phyloP scores from a whole-genome alignment of 2,797 vertebrate genomes.

The Gallinago stenura region DNA sequence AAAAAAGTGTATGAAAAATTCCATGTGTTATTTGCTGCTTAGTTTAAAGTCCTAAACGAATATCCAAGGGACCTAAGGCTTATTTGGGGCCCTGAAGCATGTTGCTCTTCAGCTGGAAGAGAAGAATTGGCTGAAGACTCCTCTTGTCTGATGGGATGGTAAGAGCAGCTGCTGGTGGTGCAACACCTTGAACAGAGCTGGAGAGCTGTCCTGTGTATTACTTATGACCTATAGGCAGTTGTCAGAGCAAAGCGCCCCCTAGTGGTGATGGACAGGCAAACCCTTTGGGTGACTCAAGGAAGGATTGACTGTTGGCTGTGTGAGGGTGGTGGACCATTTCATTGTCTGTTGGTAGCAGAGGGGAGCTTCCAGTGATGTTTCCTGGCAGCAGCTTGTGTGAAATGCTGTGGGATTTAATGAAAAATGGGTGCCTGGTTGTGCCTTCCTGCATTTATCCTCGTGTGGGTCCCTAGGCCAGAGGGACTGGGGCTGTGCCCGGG shows the following conservation, averaged over 20 bases:
- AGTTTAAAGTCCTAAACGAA: background rate
- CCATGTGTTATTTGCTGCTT: fast-evolving
- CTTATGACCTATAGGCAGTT: fast-evolving
- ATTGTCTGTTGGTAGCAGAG: background rate
- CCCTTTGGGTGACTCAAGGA: fast-evolving
- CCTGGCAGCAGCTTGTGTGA: background rate
- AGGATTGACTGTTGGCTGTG: no score
- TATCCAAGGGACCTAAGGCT: fast-evolving
- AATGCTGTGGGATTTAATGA: fast-evolving
- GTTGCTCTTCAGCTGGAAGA: background rate
- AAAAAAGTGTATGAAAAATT: background rate
- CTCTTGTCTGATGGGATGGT: background rate
- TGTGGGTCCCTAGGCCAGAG: background rate
- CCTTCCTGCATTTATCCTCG: background rate
- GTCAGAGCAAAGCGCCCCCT: background rate
- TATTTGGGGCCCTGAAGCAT: background rate
- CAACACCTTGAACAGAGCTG: background rate
- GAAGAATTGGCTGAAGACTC: background rate
- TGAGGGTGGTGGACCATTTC: background rate
- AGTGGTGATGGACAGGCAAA: background rate
- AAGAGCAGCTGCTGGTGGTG: background rate
- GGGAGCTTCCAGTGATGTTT: background rate
- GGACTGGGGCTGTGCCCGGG: background rate
- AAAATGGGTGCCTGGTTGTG: background rate
- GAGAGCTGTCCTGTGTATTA: background rate